Percentiles rank a stretch among this genome's conserved stretches.
These are phyloP conservation scores for Asbolus verrucosus DNA, from an alignment of 1,140 invertebrate species.

Conservation along the genomic window DNA sequence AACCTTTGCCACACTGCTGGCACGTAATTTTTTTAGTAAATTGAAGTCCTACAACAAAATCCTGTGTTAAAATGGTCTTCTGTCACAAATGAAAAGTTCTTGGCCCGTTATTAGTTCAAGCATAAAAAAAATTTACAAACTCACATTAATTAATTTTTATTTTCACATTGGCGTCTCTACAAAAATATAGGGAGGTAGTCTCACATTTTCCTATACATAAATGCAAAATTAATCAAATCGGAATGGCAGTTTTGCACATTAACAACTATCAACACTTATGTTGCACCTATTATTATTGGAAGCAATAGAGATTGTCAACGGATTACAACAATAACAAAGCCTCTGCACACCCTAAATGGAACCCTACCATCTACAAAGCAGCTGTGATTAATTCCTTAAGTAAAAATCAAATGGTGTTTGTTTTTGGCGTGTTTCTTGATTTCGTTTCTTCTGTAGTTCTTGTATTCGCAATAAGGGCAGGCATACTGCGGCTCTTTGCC, in stretches of 20 bases:
- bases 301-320: conserved; percentile 37
- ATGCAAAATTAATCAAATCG: conserved; percentile 23
- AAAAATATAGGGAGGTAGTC: conserved; percentile 19
- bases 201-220: background rate
- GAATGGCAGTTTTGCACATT: conserved; percentile 25
- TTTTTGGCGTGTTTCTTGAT: conserved; percentile 68
- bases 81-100: background rate
- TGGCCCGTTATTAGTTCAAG: no score
- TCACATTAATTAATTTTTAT: conserved; percentile 14
- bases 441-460: conserved; percentile 57
- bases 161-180: conserved; percentile 2
- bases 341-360: background rate
- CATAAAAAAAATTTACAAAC: no score
- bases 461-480: conserved; percentile 63
- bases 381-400: no score
- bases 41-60: conserved; percentile 13
- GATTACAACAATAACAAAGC: conserved; percentile 23
- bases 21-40: background rate
- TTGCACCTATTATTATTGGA: conserved; percentile 20
- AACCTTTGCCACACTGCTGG: conserved; percentile 26
- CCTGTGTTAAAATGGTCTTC: background rate
- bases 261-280: background rate
- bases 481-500: conserved; percentile 69
- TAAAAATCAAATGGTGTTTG: conserved; percentile 64
- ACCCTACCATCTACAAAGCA: background rate